Conservation (phyloP, 64 coral and sea anemone species). For the Cladopsammia gracilis region DNA sequence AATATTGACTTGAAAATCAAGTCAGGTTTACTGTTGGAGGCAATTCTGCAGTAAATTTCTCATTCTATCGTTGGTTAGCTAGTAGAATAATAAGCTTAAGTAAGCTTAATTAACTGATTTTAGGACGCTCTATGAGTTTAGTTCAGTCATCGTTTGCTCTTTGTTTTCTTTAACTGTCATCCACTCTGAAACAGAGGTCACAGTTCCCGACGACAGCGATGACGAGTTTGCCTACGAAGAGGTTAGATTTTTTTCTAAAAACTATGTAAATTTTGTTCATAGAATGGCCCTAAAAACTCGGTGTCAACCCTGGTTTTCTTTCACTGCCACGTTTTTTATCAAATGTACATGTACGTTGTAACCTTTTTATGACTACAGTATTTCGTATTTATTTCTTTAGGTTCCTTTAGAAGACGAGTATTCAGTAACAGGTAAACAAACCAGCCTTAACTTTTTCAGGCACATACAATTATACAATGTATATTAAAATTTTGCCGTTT, state of each 20-base stretch:
- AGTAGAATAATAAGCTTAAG: too few species aligned
- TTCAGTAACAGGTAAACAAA: slow-evolving; percentile 76
- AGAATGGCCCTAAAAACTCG: too few species aligned
- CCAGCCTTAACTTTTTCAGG: background rate
- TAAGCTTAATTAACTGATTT: too few species aligned
- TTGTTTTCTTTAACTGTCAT: slow-evolving; percentile 16
- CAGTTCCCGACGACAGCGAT: slow-evolving; percentile 92
- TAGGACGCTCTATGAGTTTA: too few species aligned
- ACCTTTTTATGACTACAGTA: background rate
- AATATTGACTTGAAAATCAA: too few species aligned
- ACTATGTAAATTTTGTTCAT: background rate
- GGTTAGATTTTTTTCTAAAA: slow-evolving; percentile 60
- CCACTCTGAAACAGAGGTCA: slow-evolving; percentile 75
- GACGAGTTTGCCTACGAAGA: slow-evolving; percentile 99
- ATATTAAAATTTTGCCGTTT: too few species aligned
- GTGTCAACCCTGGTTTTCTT: too few species aligned
- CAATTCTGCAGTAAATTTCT: too few species aligned
- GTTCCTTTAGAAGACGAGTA: slow-evolving; percentile 94
- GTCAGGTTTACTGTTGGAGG: too few species aligned
- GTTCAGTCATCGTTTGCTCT: too few species aligned
- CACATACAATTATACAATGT: too few species aligned
- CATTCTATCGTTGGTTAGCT: too few species aligned
- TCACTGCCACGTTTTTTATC: background rate
- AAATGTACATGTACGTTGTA: background rate
- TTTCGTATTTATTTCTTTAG: slow-evolving; percentile 38